A percentile compares a stretch with the other conserved stretches of the same genome.
phyloP scores from a whole-genome alignment of 2,888 invertebrate genomes.

The Sipha maydis region DNA sequence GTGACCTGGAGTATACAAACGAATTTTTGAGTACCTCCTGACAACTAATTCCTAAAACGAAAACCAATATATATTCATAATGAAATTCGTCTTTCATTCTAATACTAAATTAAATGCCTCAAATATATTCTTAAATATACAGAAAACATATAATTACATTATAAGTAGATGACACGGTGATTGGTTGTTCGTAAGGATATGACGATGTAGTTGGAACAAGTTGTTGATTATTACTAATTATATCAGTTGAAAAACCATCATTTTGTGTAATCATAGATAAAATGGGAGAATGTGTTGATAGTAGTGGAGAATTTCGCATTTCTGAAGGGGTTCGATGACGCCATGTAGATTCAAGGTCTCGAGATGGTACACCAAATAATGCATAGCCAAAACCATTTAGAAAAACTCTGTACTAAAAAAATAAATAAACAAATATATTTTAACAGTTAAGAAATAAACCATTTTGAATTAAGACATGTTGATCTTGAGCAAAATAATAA shows the following conservation, averaged over 20 bases:
- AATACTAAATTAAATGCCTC: neutral
- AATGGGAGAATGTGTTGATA: constrained; percentile 37
- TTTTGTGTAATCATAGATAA: constrained; percentile 57
- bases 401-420: constrained; percentile 82
- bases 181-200: constrained; percentile 49
- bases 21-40: constrained; percentile 76
- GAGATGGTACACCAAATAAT: constrained; percentile 79
- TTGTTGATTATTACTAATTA: constrained; percentile 51
- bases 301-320: constrained; percentile 60
- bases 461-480: too few species aligned
- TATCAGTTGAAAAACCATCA: constrained; percentile 50
- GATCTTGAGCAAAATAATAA: too few species aligned
- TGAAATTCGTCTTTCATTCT: neutral
- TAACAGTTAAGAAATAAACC: too few species aligned
- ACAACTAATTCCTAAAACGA: constrained; percentile 74
- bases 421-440: neutral
- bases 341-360: constrained; percentile 80
- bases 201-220: constrained; percentile 49
- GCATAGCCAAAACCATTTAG: constrained; percentile 85
- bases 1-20: constrained; percentile 81
- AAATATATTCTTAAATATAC: neutral
- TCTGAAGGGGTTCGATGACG: constrained; percentile 51
- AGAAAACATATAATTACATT: constrained; percentile 26
- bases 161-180: constrained; percentile 35
- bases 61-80: neutral